Base-by-base conservation (phyloP, 2,888 invertebrate genomes). In the Pherbina coryleti region DNA sequence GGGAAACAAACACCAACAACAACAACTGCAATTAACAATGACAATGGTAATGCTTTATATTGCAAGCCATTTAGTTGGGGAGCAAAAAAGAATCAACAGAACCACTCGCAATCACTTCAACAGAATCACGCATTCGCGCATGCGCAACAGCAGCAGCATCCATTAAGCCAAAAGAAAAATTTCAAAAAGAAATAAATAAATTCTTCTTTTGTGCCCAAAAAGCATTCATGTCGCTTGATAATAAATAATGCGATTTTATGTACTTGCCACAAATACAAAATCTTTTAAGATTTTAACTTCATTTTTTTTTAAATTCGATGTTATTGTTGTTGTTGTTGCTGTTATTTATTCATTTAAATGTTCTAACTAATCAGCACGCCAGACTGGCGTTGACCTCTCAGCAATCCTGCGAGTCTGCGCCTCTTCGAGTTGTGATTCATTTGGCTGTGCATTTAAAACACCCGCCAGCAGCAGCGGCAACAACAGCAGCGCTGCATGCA, bases 381-480 rank as follows among this genome's bases (percentile, higher is more conserved):
- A 79, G 78, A 79, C 79, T 79, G 79, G 55, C 78, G 71, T 78
- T 79, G 78, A 77, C 79, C 77, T 77, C 57, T 14, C 70, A 8
- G 44, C 70, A 19, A 19, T 25, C 49, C 49, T 9, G 9, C 22
- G 5, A 8, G 60, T 28, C 49, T 25, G n/a, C 7, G 19, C 22
- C 49, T 60, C 72, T 72, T 72, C 55, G 17, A n/a, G 28, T 55
- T 55, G 9, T 17, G 19, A 49, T 44, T 60, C 49, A 9, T 62
- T 28, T 31, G 25, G 8, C 28, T 62, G 49, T 60, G 14, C 51
- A 25, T n/a, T 8, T 60, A 22, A 25, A 5, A 70, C 31, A 25
- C 7, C 37, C 69, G 22, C 19, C 25, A 19, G 19, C 49, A 22
- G 25, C 22, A 57, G 55, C 55, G 9, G 19, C 49, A 22, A n/a